These are phyloP conservation scores for Xiphophorus couchianus DNA, from an alignment of 2,113 vertebrate species.

Conservation along the genomic window DNA sequence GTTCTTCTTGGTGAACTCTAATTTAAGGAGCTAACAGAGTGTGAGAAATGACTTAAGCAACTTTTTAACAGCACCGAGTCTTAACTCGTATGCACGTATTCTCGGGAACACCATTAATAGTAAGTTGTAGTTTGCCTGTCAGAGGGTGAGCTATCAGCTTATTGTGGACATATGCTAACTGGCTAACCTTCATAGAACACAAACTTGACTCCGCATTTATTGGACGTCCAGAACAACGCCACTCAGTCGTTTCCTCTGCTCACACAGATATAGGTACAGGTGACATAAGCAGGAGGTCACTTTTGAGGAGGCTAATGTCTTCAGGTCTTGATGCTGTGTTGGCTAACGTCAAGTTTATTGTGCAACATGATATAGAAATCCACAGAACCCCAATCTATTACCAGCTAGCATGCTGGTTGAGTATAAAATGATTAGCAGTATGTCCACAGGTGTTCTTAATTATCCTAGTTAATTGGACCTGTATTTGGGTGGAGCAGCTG, in stretches of 20 bases:
- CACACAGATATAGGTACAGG: neutral
- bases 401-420: neutral
- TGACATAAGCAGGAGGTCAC: neutral
- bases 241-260: neutral
- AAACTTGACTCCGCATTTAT: neutral
- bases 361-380: neutral
- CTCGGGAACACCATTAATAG: neutral
- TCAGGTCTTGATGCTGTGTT: neutral
- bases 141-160: neutral
- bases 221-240: neutral
- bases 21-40: conserved; percentile 30
- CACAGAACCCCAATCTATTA: neutral
- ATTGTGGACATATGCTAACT: conserved; percentile 44
- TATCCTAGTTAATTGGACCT: neutral
- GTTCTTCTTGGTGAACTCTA: neutral
- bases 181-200: conserved; percentile 28
- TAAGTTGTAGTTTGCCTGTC: neutral
- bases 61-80: neutral
- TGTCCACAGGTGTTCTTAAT: neutral
- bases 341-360: neutral
- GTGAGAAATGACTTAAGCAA: conserved; percentile 11
- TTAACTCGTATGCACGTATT: neutral
- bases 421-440: neutral
- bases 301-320: neutral
- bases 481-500: neutral